Conservation (phyloP, 2,888 invertebrate species). For the Tiliacea citrago region DNA sequence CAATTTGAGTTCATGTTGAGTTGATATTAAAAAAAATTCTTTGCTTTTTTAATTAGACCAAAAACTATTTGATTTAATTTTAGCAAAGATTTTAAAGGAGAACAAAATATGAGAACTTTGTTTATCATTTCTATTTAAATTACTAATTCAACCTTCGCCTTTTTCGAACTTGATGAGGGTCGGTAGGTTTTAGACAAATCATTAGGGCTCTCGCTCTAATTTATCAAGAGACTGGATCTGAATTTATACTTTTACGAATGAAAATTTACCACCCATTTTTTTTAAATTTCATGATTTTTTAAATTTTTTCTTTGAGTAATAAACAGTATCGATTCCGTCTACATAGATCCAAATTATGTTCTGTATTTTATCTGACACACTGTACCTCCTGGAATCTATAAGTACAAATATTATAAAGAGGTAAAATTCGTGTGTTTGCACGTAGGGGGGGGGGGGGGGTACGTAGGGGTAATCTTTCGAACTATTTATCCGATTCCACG, state of each 20-base stretch:
- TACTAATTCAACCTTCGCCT: conserved; percentile 22
- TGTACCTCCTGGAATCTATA: not conserved
- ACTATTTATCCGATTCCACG: not conserved
- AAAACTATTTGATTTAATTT: not conserved
- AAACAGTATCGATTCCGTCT: not conserved
- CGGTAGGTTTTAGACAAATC: conserved; percentile 33
- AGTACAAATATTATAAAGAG: not conserved
- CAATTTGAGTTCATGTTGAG: not conserved
- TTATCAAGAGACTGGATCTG: conserved; percentile 12
- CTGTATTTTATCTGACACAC: not conserved
- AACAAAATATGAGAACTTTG: not conserved
- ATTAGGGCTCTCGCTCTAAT: conserved; percentile 26
- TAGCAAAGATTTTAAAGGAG: not conserved
- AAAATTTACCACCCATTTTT: not conserved
- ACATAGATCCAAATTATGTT: not conserved
- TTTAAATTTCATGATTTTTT: too few species aligned
- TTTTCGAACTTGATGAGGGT: conserved; percentile 36
- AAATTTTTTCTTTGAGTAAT: not conserved
- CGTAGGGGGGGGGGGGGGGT: too few species aligned
- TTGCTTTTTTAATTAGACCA: not conserved
- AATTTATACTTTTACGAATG: not conserved
- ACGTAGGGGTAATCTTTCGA: not conserved
- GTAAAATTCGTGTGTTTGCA: too few species aligned
- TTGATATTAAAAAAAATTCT: not conserved
- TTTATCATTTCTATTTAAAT: conserved; percentile 22